phyloP scores from a whole-genome alignment of 2,113 vertebrate genomes.

The Oncorhynchus mykiss region DNA sequence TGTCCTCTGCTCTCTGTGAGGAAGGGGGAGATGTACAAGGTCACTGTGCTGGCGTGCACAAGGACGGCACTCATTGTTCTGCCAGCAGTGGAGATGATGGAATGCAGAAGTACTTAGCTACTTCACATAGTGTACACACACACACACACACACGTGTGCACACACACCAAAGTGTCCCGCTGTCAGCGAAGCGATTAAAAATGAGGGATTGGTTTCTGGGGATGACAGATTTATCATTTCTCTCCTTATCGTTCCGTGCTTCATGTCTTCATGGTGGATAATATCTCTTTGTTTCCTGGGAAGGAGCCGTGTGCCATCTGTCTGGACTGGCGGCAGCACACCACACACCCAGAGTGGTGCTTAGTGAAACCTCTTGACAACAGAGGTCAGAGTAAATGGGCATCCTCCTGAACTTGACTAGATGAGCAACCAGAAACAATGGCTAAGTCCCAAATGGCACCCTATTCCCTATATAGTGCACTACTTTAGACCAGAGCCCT shows the following conservation, averaged over 20 bases:
- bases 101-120: constrained; percentile 5
- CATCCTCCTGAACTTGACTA: too few relatives aligned
- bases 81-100: neutral
- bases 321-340: neutral
- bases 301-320: neutral
- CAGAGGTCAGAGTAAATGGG: constrained; percentile 5
- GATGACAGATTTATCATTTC: neutral
- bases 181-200: neutral
- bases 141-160: constrained; percentile 16
- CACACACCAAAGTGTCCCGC: neutral
- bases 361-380: constrained; percentile 1
- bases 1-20: constrained; percentile 31
- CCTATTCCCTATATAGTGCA: too few relatives aligned
- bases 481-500: too few relatives aligned
- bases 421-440: neutral
- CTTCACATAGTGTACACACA: constrained; percentile 7
- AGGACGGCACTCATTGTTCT: constrained; percentile 34
- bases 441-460: too few relatives aligned
- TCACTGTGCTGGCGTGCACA: constrained; percentile 27
- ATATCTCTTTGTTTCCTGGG: constrained; percentile 5
- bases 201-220: neutral
- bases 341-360: neutral
- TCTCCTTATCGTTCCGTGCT: neutral
- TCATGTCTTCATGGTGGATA: constrained; percentile 3
- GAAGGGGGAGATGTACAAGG: constrained; percentile 32